Conservation (phyloP, 2,888 invertebrate species). For the Eupithecia pulchellata region DNA sequence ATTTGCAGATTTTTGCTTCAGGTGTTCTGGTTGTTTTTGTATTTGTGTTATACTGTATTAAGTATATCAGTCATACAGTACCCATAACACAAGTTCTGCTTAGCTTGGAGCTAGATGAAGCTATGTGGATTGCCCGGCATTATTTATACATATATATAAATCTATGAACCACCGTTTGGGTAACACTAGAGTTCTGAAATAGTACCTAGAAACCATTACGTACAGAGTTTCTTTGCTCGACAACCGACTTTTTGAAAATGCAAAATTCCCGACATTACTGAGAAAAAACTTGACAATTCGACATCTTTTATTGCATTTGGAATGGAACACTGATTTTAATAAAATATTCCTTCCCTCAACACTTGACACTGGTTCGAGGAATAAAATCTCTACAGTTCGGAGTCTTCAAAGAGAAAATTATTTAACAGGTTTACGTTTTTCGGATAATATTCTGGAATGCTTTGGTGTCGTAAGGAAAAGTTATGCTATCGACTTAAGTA, state of each 20-base stretch:
- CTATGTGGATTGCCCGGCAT: too few relatives aligned
- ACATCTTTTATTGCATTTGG: constrained; percentile 14
- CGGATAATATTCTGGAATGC: not conserved
- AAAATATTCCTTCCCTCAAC: constrained; percentile 24
- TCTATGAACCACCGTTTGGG: not conserved
- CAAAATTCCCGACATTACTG: not conserved
- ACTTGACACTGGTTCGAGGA: constrained; percentile 19
- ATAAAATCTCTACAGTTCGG: not conserved
- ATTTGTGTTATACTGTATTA: too few relatives aligned
- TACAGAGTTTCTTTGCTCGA: not conserved
- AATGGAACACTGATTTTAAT: constrained; percentile 21
- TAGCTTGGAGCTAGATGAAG: too few relatives aligned
- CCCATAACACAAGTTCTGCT: too few relatives aligned
- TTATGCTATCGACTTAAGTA: not conserved
- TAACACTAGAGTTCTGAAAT: not conserved
- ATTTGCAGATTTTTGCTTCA: too few relatives aligned
- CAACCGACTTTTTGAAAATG: not conserved
- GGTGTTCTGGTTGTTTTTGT: too few relatives aligned
- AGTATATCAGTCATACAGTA: too few relatives aligned
- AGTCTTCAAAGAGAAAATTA: not conserved
- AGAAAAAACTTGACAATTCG: constrained; percentile 9
- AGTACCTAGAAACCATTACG: not conserved
- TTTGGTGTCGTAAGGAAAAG: not conserved
- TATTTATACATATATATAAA: too few relatives aligned
- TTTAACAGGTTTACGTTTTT: not conserved